phyloP scores from a whole-genome alignment of 1,140 invertebrate genomes.

The Pissodes strobi region DNA sequence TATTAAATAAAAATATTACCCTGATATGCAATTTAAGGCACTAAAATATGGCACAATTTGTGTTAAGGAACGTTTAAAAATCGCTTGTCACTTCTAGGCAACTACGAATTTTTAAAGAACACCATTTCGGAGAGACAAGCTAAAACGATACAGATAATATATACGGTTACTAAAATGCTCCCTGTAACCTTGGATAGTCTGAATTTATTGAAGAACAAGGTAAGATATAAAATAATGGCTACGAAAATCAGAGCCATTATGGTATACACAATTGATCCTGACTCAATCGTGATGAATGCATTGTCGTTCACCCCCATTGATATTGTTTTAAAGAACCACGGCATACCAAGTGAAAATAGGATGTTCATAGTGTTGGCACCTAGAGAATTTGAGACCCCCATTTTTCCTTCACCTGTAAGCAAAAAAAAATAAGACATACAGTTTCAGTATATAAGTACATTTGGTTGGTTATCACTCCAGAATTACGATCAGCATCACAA shows the following conservation, averaged over 20 bases:
- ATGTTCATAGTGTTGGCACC: constrained; percentile 86
- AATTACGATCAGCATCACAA: too few relatives aligned
- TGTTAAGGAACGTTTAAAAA: too few relatives aligned
- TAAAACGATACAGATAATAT: constrained; percentile 66
- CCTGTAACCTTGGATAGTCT: constrained; percentile 64
- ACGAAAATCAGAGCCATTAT: constrained; percentile 66
- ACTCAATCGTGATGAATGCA: constrained; percentile 60
- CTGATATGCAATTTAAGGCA: too few relatives aligned
- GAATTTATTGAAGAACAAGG: constrained; percentile 63
- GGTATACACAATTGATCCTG: constrained; percentile 67
- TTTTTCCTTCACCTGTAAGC: constrained; percentile 73
- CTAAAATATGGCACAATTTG: too few relatives aligned
- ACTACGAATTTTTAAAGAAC: constrained; percentile 17
- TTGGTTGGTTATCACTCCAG: too few relatives aligned
- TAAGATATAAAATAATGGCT: constrained; percentile 62
- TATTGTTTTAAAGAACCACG: constrained; percentile 79
- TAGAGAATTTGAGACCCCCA: constrained; percentile 83
- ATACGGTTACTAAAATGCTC: constrained; percentile 62
- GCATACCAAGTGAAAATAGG: constrained; percentile 80
- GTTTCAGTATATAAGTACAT: too few relatives aligned
- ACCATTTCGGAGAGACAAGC: constrained; percentile 59
- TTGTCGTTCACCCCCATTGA: constrained; percentile 57
- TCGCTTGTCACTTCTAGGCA: too few relatives aligned
- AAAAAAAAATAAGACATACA: too few relatives aligned
- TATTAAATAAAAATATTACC: too few relatives aligned